phyloP scores from a whole-genome alignment of 2,113 vertebrate species.

The Suricata suricatta region DNA sequence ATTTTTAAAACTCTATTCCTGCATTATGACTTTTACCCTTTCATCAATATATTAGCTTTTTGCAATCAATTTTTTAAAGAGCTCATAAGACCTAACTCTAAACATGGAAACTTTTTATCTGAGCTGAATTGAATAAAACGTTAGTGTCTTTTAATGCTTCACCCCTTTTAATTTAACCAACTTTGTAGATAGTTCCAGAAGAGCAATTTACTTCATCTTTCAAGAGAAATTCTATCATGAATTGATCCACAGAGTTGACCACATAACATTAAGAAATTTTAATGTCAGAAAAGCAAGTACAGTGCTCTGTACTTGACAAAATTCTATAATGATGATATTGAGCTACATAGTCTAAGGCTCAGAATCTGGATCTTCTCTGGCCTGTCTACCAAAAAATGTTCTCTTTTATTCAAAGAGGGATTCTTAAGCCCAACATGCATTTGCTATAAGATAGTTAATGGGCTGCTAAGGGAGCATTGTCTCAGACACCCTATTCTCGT shows the following conservation, averaged over 20 bases:
- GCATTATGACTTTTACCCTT: neutral
- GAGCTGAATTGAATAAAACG: neutral
- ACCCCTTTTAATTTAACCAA: neutral
- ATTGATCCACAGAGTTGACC: neutral
- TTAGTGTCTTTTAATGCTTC: neutral
- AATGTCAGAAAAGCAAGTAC: neutral
- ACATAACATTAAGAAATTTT: neutral
- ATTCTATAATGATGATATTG: neutral
- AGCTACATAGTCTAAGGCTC: neutral
- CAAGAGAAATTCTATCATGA: neutral
- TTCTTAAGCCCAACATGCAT: neutral
- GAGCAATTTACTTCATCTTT: neutral
- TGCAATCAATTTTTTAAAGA: neutral
- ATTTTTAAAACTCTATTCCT: conserved; percentile 70
- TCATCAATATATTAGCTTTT: neutral
- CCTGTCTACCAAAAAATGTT: neutral
- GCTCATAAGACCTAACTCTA: neutral
- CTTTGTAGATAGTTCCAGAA: neutral
- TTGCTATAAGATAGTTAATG: neutral
- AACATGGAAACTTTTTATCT: neutral
- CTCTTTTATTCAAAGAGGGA: neutral
- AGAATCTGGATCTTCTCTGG: neutral
- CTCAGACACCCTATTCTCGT: neutral
- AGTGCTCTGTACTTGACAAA: neutral
- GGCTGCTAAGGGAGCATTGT: neutral